A percentile compares a stretch with the other conserved stretches of the same genome.
phyloP scores from a whole-genome alignment of 2,113 vertebrate genomes.

The Zosterops hypoxanthus region DNA sequence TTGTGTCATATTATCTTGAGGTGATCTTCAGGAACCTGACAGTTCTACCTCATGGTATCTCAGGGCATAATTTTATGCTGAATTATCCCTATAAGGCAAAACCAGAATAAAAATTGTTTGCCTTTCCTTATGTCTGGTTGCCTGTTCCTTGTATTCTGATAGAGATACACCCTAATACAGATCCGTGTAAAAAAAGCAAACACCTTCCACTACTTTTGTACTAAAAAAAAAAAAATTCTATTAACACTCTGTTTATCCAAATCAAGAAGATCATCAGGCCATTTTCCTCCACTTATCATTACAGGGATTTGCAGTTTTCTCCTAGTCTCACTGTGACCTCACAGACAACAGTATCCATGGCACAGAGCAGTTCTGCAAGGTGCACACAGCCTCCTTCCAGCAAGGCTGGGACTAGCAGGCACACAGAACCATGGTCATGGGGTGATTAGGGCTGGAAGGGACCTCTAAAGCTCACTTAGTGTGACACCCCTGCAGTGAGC shows the following conservation, averaged over 20 bases:
- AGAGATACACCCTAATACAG: background rate
- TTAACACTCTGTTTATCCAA: background rate
- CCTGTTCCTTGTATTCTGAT: background rate
- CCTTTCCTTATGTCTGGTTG: background rate
- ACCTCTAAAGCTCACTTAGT: background rate
- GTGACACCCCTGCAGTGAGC: background rate
- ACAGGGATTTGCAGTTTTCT: background rate
- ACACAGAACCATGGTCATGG: background rate
- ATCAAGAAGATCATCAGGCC: background rate
- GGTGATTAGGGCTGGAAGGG: background rate
- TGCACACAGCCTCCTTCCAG: background rate
- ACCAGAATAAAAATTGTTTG: background rate
- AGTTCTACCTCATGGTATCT: background rate
- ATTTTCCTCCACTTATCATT: background rate
- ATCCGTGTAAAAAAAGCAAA: background rate
- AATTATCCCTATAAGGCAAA: background rate
- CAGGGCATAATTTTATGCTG: background rate
- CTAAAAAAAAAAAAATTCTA: background rate
- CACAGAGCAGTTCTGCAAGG: background rate
- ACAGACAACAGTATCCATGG: accelerated
- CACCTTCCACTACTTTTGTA: background rate
- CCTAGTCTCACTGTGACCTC: background rate
- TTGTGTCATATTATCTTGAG: background rate
- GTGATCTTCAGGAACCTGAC: background rate
- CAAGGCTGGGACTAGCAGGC: background rate